Base-by-base conservation (phyloP, 1,140 invertebrate genomes). In the Zaprionus capensis region DNA sequence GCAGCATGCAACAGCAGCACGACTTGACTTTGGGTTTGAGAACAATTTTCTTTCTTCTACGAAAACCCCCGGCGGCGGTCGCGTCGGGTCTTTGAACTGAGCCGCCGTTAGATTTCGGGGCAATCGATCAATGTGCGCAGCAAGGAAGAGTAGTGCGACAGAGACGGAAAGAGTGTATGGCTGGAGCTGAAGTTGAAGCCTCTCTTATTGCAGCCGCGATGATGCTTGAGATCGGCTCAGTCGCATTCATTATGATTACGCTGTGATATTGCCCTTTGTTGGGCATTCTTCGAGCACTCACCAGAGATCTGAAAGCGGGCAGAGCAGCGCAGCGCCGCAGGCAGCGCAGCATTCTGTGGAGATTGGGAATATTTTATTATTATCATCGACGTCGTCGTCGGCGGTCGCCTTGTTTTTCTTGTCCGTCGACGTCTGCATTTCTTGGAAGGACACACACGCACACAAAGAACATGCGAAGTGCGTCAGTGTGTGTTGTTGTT, bases 231-330 rank as follows among this genome's bases (percentile, higher is more conserved):
- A 28, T 46, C 62, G 73, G 73, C 80, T 87, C 76, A 75, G 80
- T 68, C 76, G 76, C 84, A 87, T 87, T 87, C 88, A 87, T 87
- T 87, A 90, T 90, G 84, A 87, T 87, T 87, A 90, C 85, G 73
- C 56, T 46, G 20, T 59, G 67, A 88, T 88, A 90, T 91, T 75
- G 86, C 85, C 82, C 86, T 90, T 90, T 90, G 85, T 90, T 90
- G 79, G 76, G 53, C 67, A 78, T 78, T 78, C 66, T 61, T 78
- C 65, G 66, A 64, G 71, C 65, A 78, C 71, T 51, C 28, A 41
- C 34, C 17, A 49, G 22, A 20, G 17, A 57, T 34, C 14, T 4
- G 55, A 59, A n/a, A 59, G 20, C 41, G 14, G 15, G 20, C 36
- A 61, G 17, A 7, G 41, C 41, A 59, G 38, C 38, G 22, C 51